Conservation (phyloP, 23 tunicate genomes). For the Halocynthia roretzi region DNA sequence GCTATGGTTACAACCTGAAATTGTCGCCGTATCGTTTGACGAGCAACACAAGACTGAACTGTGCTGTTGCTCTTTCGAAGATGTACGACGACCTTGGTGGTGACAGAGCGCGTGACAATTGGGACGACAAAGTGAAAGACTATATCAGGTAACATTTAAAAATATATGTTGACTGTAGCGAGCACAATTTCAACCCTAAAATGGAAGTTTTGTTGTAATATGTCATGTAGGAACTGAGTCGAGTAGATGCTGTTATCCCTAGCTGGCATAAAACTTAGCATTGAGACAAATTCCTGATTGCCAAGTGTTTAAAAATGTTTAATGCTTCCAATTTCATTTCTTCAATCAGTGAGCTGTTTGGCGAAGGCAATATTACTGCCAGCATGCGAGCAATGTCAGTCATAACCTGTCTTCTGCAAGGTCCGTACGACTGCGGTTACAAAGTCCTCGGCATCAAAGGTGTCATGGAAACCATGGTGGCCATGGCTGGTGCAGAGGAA, state of each 20-base stretch:
- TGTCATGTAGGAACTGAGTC: no score
- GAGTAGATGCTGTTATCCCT: no score
- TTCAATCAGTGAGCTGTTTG: conserved; percentile 50
- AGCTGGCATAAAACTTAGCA: no score
- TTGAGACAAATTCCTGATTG: no score
- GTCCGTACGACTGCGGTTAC: conserved; percentile 92
- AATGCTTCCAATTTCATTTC: no score
- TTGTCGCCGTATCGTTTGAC: conserved; percentile 64
- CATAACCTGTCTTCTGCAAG: conserved; percentile 78
- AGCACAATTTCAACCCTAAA: no score
- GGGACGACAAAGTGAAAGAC: conserved; percentile 69
- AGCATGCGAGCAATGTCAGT: conserved; percentile 92
- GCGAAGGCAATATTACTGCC: conserved; percentile 48
- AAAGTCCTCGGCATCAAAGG: conserved; percentile 78
- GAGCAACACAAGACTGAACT: conserved; percentile 76
- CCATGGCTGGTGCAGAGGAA: conserved; percentile 94
- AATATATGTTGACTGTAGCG: no score
- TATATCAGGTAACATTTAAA: conserved; percentile 83
- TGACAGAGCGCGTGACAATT: conserved; percentile 66
- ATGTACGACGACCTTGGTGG: conserved; percentile 93
- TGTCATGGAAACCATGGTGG: conserved; percentile 95
- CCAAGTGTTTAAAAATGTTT: no score
- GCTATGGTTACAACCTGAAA: conserved; percentile 50
- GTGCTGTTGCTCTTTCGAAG: conserved; percentile 80
- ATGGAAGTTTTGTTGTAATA: no score